Conservation (phyloP, 2,797 vertebrate genomes). For the Chiloscyllium punctatum region DNA sequence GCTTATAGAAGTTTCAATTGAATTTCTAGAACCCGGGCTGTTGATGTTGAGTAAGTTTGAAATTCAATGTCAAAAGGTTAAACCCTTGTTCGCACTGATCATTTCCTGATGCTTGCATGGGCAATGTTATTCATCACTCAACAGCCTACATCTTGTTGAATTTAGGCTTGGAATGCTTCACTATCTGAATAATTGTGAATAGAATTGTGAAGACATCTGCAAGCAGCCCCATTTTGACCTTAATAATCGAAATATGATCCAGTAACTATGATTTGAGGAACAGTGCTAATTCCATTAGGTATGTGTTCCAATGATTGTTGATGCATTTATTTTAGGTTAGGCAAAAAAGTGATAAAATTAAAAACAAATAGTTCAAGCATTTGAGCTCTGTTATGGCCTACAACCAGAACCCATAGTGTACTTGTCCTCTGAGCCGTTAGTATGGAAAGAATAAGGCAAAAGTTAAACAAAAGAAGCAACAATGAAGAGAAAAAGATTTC, state of each 20-base stretch:
- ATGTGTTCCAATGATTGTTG: neutral
- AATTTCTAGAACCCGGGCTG: no score
- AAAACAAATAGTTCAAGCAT: neutral
- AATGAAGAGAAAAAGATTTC: neutral
- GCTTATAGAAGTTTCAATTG: no score
- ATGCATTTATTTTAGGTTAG: neutral
- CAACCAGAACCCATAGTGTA: neutral
- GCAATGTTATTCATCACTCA: no score
- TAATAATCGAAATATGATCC: neutral
- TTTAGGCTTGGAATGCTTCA: neutral
- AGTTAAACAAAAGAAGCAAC: neutral
- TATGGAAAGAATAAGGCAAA: neutral
- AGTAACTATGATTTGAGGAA: neutral
- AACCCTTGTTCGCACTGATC: no score
- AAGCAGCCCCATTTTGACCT: neutral
- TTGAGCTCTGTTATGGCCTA: neutral
- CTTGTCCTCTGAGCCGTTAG: neutral
- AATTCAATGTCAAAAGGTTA: no score
- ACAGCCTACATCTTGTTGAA: neutral
- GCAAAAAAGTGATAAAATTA: neutral
- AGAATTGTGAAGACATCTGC: neutral
- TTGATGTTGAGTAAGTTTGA: no score
- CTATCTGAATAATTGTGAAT: neutral
- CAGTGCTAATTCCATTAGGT: neutral
- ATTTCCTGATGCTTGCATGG: no score